Evolutionary conservation across 2,113 vertebrate species (phyloP), one percentile per base, ranked within the genome.

Genomic region (Callaeas wilsoni): DNA sequence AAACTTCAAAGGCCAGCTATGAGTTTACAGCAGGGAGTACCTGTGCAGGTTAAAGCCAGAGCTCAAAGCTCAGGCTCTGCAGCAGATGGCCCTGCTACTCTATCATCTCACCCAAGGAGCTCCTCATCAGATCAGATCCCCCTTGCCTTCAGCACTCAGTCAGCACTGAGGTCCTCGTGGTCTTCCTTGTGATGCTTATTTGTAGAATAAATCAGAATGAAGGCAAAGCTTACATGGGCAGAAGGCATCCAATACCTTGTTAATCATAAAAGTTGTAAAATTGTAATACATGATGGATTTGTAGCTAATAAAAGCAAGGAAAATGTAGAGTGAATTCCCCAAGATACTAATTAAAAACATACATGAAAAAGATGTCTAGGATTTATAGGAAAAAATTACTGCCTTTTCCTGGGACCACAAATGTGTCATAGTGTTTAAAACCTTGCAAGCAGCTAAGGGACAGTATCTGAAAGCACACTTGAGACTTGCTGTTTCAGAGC

Each of bases 371-470:
- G 29, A 59, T 68, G 18, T 81, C 59, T 75, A 79, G 15, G 42
- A 59, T 90, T 90, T 86, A 76, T 20, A 50, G 14, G 59, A 57
- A 91, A 77, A 65, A 89, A 78, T 5, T 46, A 29, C 19, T 47
- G 42, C 4, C 8, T 70, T 92, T 90, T 65, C 14, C 46, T 71
- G 37, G 27, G 62, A 71, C 15, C 32, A 64, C 32, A 79, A 64
- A 85, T 32, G 25, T 79, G 47, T 93, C 41, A 35, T 12, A 89
- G 20, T 22, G 53, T 84, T 87, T 93, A 87, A 91, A 93, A 64
- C 8, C 41, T 55, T 78, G 39, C 78, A 81, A 87, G 33, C 20
- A 87, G 19, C 39, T 65, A 63, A 78, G 14, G 35, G 37, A 81
- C 47, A 87, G 19, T 27, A 35, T 84, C 76, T 69, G 59, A 75